phyloP scores from a whole-genome alignment of 2,113 vertebrate genomes.

The Xenopus borealis region DNA sequence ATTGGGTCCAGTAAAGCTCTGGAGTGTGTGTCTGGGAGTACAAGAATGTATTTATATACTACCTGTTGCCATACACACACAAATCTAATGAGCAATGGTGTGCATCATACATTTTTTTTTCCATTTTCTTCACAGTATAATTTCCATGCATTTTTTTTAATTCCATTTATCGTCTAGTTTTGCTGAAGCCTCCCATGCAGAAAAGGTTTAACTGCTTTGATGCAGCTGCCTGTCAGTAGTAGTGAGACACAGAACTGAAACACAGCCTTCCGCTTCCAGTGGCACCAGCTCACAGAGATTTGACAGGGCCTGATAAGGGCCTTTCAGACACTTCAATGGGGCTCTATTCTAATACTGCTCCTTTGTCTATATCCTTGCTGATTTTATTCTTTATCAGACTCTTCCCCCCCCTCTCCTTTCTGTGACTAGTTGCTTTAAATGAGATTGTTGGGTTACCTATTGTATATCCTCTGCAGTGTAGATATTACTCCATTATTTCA shows the following conservation, averaged over 20 bases:
- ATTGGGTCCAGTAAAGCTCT: no score
- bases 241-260: slow-evolving; percentile 43
- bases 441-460: background rate
- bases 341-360: slow-evolving; percentile 34
- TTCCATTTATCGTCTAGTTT: background rate
- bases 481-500: no score
- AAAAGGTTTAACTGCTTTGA: background rate
- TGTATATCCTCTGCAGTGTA: background rate
- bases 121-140: no score
- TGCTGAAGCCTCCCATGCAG: background rate
- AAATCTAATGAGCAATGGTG: no score
- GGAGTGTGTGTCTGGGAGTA: no score
- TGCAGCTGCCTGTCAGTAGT: slow-evolving; percentile 54
- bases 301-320: slow-evolving; percentile 39
- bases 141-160: background rate
- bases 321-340: slow-evolving; percentile 40
- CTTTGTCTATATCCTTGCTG: slow-evolving; percentile 35
- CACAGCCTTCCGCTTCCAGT: slow-evolving; percentile 23
- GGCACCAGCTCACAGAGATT: slow-evolving; percentile 36
- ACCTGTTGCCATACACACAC: no score
- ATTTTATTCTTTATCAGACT: slow-evolving; percentile 18
- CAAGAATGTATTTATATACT: no score
- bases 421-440: background rate
- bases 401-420: background rate
- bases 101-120: no score